Evolutionary conservation across 2,797 vertebrate species (phyloP), one percentile per base, ranked within the genome.

Genomic region (Discoglossus pictus): DNA sequence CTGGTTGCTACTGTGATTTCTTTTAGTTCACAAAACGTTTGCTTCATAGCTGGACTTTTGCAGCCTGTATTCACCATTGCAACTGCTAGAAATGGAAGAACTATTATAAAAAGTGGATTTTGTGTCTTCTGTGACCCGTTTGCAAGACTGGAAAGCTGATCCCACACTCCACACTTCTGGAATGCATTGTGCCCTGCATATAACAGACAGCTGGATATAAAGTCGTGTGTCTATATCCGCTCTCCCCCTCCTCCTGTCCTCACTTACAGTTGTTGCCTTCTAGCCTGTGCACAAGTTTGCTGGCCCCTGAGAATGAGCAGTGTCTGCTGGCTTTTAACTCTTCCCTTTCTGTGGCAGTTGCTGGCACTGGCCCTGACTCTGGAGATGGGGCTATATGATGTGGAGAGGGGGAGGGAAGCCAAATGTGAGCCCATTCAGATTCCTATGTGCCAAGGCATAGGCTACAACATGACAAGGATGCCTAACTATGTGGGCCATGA

Each of bases 401-500:
- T 91, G 52, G 93, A 95, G 69, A 88, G 93, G 60, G 93, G 89
- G 54, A 83, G 91, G 72, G 93, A 91, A 17, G 93, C 92, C 47
- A 92, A 93, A 79, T 99, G 97, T 75, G 94, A 98, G 86, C 89
- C 92, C 69, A 90, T 99, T 75, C 79, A 82, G 77, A 99, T 99
- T 79, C 93, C 95, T 66, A 96, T 99, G 97, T 99, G 97, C 83
- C 90, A 89, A 77, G 96, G 94, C 43, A 99, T 99, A 77, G 97
- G 97, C 75, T 99, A 99, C 91, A 99, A 99, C 88, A 87, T 96
- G 83, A 99, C 97, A 73, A 89, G 96, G 40, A 95, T 99, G 97
- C 97, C 97, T 82, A 99, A 99, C 87, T 92, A 95, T 71, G 89
- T 99, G 92, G 90, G 93, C 76, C 95, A 99, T 62, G 92, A 94